Percentiles rank a stretch among this genome's conserved stretches.
These are phyloP conservation scores for Geodia barretti DNA, from an alignment of 37 sponge, comb jelly and placozoan species.

Conservation along the genomic window DNA sequence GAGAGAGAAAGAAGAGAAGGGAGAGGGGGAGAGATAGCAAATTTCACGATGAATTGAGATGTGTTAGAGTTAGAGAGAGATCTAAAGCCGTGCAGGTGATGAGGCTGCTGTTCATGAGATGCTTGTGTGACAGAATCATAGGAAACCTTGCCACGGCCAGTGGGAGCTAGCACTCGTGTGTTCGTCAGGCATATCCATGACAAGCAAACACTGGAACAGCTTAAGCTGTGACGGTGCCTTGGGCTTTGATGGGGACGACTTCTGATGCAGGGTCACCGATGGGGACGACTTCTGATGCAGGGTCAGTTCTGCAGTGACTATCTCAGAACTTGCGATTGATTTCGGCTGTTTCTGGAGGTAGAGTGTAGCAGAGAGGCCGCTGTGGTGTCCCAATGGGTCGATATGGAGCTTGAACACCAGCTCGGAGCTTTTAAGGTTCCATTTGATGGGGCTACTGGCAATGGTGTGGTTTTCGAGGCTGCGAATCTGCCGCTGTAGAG, in stretches of 20 bases:
- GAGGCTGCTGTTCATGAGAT: background rate
- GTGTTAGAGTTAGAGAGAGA: too few relatives aligned
- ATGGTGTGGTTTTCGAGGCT: too few relatives aligned
- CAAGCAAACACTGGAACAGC: background rate
- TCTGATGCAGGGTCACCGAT: background rate
- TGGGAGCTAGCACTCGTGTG: background rate
- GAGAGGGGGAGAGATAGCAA: too few relatives aligned
- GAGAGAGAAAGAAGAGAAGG: too few relatives aligned
- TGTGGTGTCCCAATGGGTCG: background rate
- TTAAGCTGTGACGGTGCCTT: background rate
- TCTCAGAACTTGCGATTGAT: too few relatives aligned
- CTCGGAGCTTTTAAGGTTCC: background rate
- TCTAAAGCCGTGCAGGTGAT: background rate
- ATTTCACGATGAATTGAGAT: too few relatives aligned
- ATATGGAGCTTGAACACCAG: background rate
- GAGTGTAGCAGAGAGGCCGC: background rate
- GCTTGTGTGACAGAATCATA: background rate
- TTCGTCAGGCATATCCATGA: background rate
- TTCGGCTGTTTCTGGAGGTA: background rate
- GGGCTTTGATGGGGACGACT: background rate
- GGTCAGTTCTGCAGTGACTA: constrained; percentile 1
- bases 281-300: background rate
- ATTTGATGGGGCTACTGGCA: too few relatives aligned
- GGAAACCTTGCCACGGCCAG: background rate
- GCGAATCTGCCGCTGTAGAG: too few relatives aligned